Evolutionary conservation across 2,888 invertebrate genomes (phyloP), one percentile per base, ranked within the genome.

Genomic region (Mythimna vitellina): DNA sequence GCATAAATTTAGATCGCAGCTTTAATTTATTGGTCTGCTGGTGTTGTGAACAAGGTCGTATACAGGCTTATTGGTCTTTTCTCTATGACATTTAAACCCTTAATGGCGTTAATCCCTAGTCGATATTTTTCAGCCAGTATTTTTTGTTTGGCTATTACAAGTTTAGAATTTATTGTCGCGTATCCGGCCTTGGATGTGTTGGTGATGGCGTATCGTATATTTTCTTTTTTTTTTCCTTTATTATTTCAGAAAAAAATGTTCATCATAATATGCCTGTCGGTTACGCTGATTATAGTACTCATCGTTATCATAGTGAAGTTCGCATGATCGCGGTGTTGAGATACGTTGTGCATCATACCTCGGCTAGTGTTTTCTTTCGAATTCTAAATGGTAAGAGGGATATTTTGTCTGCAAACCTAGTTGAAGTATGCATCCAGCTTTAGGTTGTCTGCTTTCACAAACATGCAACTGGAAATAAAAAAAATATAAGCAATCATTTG

Each of bases 161-260:
- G 0, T 69, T 65, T 63, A 25, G 38, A 67, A 78, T 14, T 5
- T 22, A 12, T n/a, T 29, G 29, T 67, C 64, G 49, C 25, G 67
- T 84, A 83, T 83, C 58, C 76, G 80, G 51, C 76, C 73, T 83
- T 83, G 68, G 4, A 57, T 65, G 49, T 84, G 54, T 68, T 74
- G 77, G 73, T 82, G 71, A 72, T 72, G 75, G 76, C 57, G 67
- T 75, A 51, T 58, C 38, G 73, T 72, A 68, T 64, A 69, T 57
- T 70, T 63, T 92, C 86, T 93, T 94, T 94, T 95, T 92, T 93
- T 95, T 96, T 91, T 94, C 94, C 92, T 96, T 96, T 97, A 92
- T 96, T 95, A 96, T 98, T 97, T 93, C 98, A 98, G 98, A 98
- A 98, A 98, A 97, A 98, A 97, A 97, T 98, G 97, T 97, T 98